A percentile compares a stretch with the other conserved stretches of the same genome.
These are phyloP conservation scores for Diaperis boleti DNA, from an alignment of 2,888 invertebrate species.

Conservation along the genomic window DNA sequence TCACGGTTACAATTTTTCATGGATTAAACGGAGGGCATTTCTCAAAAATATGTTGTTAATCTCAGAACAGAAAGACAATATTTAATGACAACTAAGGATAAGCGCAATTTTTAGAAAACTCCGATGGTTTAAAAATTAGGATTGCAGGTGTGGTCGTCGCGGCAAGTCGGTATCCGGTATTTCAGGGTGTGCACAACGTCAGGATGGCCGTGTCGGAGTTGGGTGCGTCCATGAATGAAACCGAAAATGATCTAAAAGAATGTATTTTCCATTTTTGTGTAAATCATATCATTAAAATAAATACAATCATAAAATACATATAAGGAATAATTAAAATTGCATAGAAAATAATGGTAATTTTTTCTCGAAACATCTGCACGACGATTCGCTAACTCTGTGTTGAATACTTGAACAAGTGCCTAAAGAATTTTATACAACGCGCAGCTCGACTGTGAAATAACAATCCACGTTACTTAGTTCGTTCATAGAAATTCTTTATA, in stretches of 20 bases:
- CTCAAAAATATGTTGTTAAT: too few relatives aligned
- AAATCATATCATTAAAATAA: slow-evolving; percentile 40
- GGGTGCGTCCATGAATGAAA: not conserved
- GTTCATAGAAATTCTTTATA: slow-evolving; percentile 35
- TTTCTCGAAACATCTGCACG: slow-evolving; percentile 4
- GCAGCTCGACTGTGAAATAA: slow-evolving; percentile 18
- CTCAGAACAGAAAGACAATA: too few relatives aligned
- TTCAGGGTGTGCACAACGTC: too few relatives aligned
- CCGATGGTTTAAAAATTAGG: too few relatives aligned
- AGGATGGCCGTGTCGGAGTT: too few relatives aligned
- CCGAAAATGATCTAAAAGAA: slow-evolving; percentile 26
- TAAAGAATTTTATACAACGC: slow-evolving; percentile 20
- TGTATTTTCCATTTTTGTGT: slow-evolving; percentile 36
- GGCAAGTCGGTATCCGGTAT: too few relatives aligned
- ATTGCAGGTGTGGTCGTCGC: too few relatives aligned
- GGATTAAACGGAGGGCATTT: too few relatives aligned
- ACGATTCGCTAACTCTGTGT: slow-evolving; percentile 18
- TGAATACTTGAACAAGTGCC: slow-evolving; percentile 39
- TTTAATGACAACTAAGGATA: too few relatives aligned
- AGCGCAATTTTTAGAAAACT: too few relatives aligned
- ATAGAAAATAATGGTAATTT: slow-evolving; percentile 28
- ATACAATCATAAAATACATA: slow-evolving; percentile 35
- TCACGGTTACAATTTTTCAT: too few relatives aligned
- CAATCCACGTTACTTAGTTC: slow-evolving; percentile 33
- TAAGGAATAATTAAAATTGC: slow-evolving; percentile 32